Evolutionary conservation across 1,140 invertebrate genomes (phyloP).

Genomic region (Antheraea mylitta): DNA sequence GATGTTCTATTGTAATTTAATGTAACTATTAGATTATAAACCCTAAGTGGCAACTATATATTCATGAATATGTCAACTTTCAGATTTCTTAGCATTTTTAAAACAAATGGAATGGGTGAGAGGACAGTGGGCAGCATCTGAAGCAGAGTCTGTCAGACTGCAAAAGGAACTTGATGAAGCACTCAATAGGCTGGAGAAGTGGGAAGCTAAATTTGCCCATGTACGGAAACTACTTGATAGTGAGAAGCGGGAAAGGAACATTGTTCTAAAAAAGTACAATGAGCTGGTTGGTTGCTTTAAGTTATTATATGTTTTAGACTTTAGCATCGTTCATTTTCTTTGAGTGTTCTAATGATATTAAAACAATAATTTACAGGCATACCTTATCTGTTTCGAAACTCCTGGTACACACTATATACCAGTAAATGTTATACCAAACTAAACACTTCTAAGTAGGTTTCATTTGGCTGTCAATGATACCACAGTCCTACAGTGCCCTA

Average conservation of each 20-base stretch:
- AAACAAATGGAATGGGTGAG: slow-evolving; percentile 85
- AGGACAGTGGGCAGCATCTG: slow-evolving; percentile 83
- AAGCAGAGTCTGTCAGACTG: slow-evolving; percentile 83
- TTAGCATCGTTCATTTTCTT: background rate
- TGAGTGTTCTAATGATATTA: background rate
- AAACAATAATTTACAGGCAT: too few relatives aligned
- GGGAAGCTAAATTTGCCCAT: slow-evolving; percentile 88
- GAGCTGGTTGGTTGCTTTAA: slow-evolving; percentile 47
- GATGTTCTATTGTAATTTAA: too few relatives aligned
- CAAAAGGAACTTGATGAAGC: slow-evolving; percentile 83
- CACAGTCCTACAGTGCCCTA: too few relatives aligned
- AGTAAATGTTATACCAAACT: too few relatives aligned
- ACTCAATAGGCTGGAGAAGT: slow-evolving; percentile 82
- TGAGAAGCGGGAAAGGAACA: slow-evolving; percentile 84
- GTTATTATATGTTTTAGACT: background rate
- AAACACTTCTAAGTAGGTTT: too few relatives aligned
- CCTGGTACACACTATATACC: too few relatives aligned
- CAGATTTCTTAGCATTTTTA: slow-evolving; percentile 86
- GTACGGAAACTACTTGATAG: slow-evolving; percentile 88
- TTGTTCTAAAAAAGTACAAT: slow-evolving; percentile 69
- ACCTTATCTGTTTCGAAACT: too few relatives aligned
- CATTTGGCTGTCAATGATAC: too few relatives aligned
- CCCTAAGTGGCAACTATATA: background rate
- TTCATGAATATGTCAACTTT: slow-evolving; percentile 9
- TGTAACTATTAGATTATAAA: too few relatives aligned